Evolutionary conservation across 2,113 vertebrate species (phyloP).

Genomic region (Atrichornis clamosus): DNA sequence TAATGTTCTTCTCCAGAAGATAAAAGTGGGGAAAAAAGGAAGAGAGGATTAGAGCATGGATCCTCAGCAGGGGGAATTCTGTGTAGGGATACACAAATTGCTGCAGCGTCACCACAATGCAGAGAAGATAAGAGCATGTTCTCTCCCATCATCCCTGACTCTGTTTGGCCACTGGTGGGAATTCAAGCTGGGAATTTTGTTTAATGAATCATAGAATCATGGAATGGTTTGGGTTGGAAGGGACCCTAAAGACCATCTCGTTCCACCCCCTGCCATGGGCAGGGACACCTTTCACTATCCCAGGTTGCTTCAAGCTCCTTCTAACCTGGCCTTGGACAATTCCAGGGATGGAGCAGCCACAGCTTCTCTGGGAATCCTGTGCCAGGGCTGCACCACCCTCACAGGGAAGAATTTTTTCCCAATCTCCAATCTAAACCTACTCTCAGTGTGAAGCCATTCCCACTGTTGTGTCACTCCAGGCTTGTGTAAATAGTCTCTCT

Average conservation of each 20-base stretch:
- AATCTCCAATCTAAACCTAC: neutral
- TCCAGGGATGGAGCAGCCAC: neutral
- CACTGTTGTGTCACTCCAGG: neutral
- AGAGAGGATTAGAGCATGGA: neutral
- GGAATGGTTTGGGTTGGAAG: neutral
- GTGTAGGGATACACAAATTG: fast-evolving
- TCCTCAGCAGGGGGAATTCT: neutral
- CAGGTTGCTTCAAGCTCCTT: neutral
- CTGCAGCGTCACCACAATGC: neutral
- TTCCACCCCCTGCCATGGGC: neutral
- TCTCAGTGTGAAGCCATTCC: neutral
- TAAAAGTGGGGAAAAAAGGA: neutral
- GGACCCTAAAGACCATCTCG: neutral
- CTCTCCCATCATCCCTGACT: neutral
- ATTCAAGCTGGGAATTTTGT: neutral
- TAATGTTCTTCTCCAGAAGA: conserved; percentile 34
- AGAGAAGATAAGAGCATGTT: neutral
- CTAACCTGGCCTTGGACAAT: neutral
- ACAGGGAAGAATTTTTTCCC: neutral
- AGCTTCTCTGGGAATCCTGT: neutral
- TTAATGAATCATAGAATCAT: neutral
- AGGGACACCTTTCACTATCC: neutral
- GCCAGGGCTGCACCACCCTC: neutral
- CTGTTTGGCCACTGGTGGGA: neutral
- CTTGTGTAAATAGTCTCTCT: neutral